phyloP scores from a whole-genome alignment of 2,888 invertebrate species.

The Leucania comma region DNA sequence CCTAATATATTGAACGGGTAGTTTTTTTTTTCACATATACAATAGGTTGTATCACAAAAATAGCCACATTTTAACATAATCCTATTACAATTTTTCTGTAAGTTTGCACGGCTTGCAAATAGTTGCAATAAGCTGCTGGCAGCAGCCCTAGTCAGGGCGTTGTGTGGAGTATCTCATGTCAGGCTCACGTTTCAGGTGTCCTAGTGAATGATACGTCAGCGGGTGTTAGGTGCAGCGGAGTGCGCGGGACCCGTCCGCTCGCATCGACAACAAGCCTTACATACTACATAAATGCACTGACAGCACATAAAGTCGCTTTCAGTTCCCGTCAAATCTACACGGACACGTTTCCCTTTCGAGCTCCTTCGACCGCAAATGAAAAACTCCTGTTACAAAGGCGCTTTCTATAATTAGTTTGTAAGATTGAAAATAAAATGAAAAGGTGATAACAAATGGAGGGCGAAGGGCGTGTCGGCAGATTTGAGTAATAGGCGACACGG shows the following conservation, averaged over 20 bases:
- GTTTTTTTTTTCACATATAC: too few relatives aligned
- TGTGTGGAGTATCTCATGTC: conserved; percentile 58
- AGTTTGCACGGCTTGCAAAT: conserved; percentile 22
- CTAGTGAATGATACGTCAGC: conserved; percentile 63
- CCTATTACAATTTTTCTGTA: conserved; percentile 14
- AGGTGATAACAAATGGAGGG: conserved; percentile 64
- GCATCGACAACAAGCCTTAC: conserved; percentile 47
- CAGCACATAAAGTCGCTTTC: conserved; percentile 34
- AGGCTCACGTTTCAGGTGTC: conserved; percentile 59
- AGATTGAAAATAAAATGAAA: conserved; percentile 59
- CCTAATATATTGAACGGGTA: too few relatives aligned
- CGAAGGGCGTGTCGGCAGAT: conserved; percentile 75
- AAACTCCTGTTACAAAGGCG: conserved; percentile 15
- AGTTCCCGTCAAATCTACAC: conserved; percentile 14
- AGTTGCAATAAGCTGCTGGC: conserved; percentile 12
- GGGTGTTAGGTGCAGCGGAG: conserved; percentile 55
- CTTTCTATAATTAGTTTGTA: conserved; percentile 47
- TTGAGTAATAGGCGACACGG: conserved; percentile 78
- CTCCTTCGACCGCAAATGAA: neutral
- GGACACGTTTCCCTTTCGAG: conserved; percentile 23
- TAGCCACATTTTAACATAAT: neutral
- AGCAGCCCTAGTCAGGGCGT: conserved; percentile 51
- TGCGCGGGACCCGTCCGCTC: conserved; percentile 56
- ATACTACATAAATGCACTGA: conserved; percentile 37
- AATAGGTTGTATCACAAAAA: neutral